Evolutionary conservation across 1,140 invertebrate genomes (phyloP).

Genomic region (Leptinotarsa undecemlineata): DNA sequence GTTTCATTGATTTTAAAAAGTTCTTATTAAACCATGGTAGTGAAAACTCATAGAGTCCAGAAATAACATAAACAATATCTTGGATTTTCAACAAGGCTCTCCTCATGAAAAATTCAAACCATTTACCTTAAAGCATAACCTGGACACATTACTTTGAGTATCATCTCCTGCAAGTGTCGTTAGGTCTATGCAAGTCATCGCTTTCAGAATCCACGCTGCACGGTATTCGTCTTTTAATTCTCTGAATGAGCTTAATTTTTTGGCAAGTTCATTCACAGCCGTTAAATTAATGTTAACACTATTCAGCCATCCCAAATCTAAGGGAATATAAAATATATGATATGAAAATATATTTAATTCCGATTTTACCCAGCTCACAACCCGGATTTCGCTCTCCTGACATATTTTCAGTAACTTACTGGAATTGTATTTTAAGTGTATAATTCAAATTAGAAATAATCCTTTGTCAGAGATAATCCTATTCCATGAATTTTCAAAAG

Average conservation of each 20-base stretch:
- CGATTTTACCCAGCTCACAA: conserved; percentile 46
- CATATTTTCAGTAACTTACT: conserved; percentile 1
- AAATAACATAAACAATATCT: too few relatives aligned
- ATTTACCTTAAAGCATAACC: conserved; percentile 79
- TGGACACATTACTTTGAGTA: conserved; percentile 75
- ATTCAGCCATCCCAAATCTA: conserved; percentile 63
- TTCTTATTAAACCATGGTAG: too few relatives aligned
- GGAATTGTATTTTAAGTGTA: not conserved
- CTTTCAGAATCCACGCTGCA: conserved; percentile 77
- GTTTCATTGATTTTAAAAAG: too few relatives aligned
- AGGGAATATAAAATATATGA: conserved; percentile 31
- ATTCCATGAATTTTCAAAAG: too few relatives aligned
- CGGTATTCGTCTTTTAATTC: conserved; percentile 57
- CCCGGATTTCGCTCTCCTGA: conserved; percentile 45
- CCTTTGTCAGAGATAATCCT: too few relatives aligned
- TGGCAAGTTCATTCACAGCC: conserved; percentile 61
- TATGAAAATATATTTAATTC: conserved; percentile 9
- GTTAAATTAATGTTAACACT: conserved; percentile 65
- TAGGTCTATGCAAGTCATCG: conserved; percentile 86
- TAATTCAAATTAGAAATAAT: not conserved
- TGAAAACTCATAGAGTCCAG: too few relatives aligned
- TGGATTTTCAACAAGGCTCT: too few relatives aligned
- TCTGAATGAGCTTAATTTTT: conserved; percentile 53
- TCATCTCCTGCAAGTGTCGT: conserved; percentile 92
- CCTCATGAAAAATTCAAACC: too few relatives aligned